Conservation (phyloP, 2,888 invertebrate genomes). For the Coelinius sp. region DNA sequence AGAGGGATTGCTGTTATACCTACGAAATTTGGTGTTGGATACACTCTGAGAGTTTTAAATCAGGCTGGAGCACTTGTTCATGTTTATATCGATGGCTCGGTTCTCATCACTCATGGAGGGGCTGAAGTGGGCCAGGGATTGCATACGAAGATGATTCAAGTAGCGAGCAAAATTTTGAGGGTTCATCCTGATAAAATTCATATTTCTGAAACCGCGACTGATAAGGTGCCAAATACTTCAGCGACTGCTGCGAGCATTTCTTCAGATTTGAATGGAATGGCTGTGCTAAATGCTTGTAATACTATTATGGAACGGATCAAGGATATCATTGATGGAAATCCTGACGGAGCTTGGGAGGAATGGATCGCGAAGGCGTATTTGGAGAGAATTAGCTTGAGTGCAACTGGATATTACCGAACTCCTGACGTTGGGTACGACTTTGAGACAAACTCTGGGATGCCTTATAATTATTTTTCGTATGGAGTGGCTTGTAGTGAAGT, state of each 20-base stretch:
- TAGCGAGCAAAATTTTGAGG: slow-evolving; percentile 83
- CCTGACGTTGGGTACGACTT: slow-evolving; percentile 82
- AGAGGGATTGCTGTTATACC: slow-evolving; percentile 87
- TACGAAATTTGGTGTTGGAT: slow-evolving; percentile 88
- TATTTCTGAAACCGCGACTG: slow-evolving; percentile 87
- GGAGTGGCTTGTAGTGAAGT: slow-evolving; percentile 91
- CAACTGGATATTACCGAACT: slow-evolving; percentile 87
- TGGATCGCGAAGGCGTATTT: slow-evolving; percentile 86
- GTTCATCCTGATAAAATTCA: slow-evolving; percentile 83
- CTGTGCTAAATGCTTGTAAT: slow-evolving; percentile 87
- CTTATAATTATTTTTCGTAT: slow-evolving; percentile 89
- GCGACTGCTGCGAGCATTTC: slow-evolving; percentile 91
- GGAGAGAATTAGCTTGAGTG: slow-evolving; percentile 83
- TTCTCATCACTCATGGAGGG: slow-evolving; percentile 91
- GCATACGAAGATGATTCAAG: slow-evolving; percentile 96
- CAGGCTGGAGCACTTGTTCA: slow-evolving; percentile 91
- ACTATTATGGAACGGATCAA: slow-evolving; percentile 80
- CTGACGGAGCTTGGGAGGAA: slow-evolving; percentile 86
- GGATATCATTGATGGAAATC: slow-evolving; percentile 82
- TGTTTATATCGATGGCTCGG: slow-evolving; percentile 89
- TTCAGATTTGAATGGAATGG: slow-evolving; percentile 94
- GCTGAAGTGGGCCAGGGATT: slow-evolving; percentile 98
- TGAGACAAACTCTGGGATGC: slow-evolving; percentile 78
- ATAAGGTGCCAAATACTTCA: slow-evolving; percentile 93
- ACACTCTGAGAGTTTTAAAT: slow-evolving; percentile 82